Percentiles rank a stretch among this genome's conserved stretches.
phyloP scores from a whole-genome alignment of 2,888 invertebrate species.

The Eupithecia abbreviata region DNA sequence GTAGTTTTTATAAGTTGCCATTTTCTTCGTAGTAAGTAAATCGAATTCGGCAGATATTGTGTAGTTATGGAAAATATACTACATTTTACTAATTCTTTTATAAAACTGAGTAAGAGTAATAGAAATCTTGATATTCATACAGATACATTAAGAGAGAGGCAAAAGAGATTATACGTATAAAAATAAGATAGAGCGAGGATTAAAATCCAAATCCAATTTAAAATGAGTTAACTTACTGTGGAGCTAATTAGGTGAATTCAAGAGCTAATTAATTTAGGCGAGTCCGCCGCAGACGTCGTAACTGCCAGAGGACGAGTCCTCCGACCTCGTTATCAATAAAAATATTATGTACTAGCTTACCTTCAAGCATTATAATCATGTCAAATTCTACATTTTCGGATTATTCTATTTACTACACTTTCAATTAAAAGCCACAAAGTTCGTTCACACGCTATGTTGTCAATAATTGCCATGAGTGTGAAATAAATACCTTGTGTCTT shows the following conservation, averaged over 20 bases:
- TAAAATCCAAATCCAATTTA: constrained; percentile 1
- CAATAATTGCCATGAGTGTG: not conserved
- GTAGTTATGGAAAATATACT: not conserved
- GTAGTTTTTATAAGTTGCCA: not conserved
- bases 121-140: not conserved
- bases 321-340: constrained; percentile 6
- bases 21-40: not conserved
- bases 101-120: not conserved
- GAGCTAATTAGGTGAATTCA: not conserved
- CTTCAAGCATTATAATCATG: not conserved
- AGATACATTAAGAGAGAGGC: not conserved
- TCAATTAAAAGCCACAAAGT: too few species aligned
- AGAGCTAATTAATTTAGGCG: constrained; percentile 1
- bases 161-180: not conserved
- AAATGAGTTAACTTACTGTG: not conserved
- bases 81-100: not conserved
- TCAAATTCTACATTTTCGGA: not conserved
- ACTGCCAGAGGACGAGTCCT: not conserved
- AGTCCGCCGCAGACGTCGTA: not conserved
- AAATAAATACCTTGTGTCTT: not conserved
- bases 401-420: too few species aligned
- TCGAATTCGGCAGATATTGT: not conserved
- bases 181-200: constrained; percentile 1
- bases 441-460: not conserved
- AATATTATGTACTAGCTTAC: not conserved